A percentile compares a stretch with the other conserved stretches of the same genome.
phyloP scores from a whole-genome alignment of 2,888 invertebrate genomes.

The Drosophila phalerata region DNA sequence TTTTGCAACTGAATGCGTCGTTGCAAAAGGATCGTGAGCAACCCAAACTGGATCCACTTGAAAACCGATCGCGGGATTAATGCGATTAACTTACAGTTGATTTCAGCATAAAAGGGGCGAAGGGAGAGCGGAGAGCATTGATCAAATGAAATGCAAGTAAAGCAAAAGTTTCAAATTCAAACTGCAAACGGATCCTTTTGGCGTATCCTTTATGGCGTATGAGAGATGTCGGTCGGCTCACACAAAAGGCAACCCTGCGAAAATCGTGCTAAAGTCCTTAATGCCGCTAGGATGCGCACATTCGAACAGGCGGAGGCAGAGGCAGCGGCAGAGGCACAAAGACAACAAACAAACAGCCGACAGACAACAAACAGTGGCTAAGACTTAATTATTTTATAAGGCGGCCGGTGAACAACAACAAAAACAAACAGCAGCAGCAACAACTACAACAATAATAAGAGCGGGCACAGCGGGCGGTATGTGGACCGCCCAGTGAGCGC shows the following conservation, averaged over 20 bases:
- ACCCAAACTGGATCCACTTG: slow-evolving; percentile 57
- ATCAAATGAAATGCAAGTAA: slow-evolving; percentile 40
- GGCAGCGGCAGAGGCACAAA: slow-evolving; percentile 31
- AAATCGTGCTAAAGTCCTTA: slow-evolving; percentile 82
- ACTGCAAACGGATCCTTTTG: slow-evolving; percentile 49
- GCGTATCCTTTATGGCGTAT: slow-evolving; percentile 1
- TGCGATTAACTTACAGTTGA: slow-evolving; percentile 84
- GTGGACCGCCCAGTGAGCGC: slow-evolving; percentile 72
- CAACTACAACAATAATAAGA: slow-evolving; percentile 30
- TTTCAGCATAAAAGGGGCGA: slow-evolving; percentile 57
- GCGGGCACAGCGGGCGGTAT: slow-evolving; percentile 62
- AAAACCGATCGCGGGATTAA: slow-evolving; percentile 81
- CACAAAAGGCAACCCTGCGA: slow-evolving; percentile 50
- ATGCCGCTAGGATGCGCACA: slow-evolving; percentile 74
- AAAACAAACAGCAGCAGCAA: slow-evolving; percentile 20
- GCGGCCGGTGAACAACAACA: slow-evolving; percentile 41
- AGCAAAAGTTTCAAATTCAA: slow-evolving; percentile 72
- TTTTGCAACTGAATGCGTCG: slow-evolving; percentile 64
- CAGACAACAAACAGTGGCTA: slow-evolving; percentile 67
- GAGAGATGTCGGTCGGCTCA: slow-evolving; percentile 29
- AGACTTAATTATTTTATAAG: slow-evolving; percentile 83
- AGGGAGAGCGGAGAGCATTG: slow-evolving; percentile 27
- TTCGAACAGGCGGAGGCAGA: slow-evolving; percentile 29
- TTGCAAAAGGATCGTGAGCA: slow-evolving; percentile 49
- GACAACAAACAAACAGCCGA: slow-evolving; percentile 69